Base-by-base conservation (phyloP, 1,140 invertebrate species). In the Tetragonula clypearis region DNA sequence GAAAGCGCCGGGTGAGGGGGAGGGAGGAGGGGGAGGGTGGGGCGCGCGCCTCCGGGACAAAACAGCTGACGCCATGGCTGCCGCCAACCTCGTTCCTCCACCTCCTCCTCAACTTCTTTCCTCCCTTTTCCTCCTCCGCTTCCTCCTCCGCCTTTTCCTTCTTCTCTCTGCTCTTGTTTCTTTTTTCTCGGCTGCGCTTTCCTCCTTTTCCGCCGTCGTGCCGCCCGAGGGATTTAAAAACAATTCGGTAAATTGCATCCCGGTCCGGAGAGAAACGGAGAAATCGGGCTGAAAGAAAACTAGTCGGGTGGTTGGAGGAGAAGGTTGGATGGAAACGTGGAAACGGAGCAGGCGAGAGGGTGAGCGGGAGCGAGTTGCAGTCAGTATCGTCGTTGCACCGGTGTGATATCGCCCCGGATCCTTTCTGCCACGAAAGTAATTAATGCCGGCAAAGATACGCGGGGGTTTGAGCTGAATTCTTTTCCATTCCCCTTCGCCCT, bases 61-160 rank as follows among this genome's bases (percentile, higher is more conserved):
- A 94, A 94, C 92, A 93, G 93, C 92, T 94, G 93, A 93, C 92
- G 92, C 92, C 92, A 94, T 93, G 92, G 92, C 92, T 92, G 92
- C 92, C 90, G 87, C 88, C 90, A 86, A 90, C 86, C 91, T 90
- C 86, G 90, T 93, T 90, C 90, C 88, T 85, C 75, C 84, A 65
- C 76, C 82, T 30, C 60, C 53, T 41, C 75, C 72, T 68, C 30
- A 71, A n/a, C 71, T 30, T 35, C 66, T 12, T 14, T 9, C 80
- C 62, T 88, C 88, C 86, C 90, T 49, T 49, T 8, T 90, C 55
- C 78, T 84, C 71, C 69, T 68, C 62, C 83, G 83, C 62, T 76
- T 90, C 58, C 76, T 75, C 17, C 19, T 14, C 49, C 65, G 87
- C 68, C 79, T 83, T 58, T 69, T 82, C 71, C 73, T 71, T 41